These are phyloP conservation scores for Luperina testacea DNA, from an alignment of 2,888 invertebrate species.

Conservation along the genomic window DNA sequence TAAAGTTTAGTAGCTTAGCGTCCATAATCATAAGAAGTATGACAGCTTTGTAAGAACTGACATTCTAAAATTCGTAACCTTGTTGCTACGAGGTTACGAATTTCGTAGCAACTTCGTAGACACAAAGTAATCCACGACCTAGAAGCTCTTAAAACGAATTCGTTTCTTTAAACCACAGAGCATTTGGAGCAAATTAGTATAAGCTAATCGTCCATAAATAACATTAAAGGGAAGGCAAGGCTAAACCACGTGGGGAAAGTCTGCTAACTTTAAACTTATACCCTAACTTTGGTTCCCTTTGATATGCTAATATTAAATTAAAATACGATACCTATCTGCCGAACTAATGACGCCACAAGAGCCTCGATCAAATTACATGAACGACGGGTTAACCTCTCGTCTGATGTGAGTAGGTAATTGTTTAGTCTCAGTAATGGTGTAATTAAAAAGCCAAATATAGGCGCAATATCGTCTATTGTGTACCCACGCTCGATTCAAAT, in stretches of 20 bases:
- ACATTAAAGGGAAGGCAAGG: neutral
- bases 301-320: conserved; percentile 42
- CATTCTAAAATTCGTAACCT: conserved; percentile 46
- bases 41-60: neutral
- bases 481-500: conserved; percentile 72
- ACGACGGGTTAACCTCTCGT: conserved; percentile 18
- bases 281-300: conserved; percentile 34
- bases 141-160: neutral
- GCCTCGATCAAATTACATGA: conserved; percentile 34
- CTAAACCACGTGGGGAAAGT: neutral
- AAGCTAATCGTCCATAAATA: conserved; percentile 26
- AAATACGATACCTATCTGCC: conserved; percentile 35
- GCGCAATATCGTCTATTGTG: conserved; percentile 55
- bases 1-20: neutral
- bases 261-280: conserved; percentile 22
- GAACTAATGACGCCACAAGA: conserved; percentile 45
- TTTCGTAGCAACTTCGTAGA: conserved; percentile 50
- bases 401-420: conserved; percentile 32
- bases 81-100: conserved; percentile 50
- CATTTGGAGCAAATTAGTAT: neutral
- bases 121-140: neutral
- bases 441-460: conserved; percentile 60
- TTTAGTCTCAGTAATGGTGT: conserved; percentile 50
- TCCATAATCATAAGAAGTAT: conserved; percentile 10
- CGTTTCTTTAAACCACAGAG: neutral